phyloP scores from a whole-genome alignment of 2,113 vertebrate species.

The Nyctibius bracteatus region DNA sequence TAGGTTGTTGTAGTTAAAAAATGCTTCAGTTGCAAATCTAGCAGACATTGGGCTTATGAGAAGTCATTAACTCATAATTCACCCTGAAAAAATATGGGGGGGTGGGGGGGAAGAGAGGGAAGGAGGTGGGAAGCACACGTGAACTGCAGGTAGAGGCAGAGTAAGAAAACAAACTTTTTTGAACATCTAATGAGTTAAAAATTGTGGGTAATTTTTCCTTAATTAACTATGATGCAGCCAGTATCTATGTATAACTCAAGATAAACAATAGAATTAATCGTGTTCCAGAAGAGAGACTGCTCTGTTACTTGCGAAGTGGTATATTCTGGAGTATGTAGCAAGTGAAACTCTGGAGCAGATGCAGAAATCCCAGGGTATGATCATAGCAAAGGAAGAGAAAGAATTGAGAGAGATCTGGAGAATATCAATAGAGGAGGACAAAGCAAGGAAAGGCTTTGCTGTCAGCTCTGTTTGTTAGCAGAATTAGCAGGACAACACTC shows the following conservation, averaged over 20 bases:
- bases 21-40: neutral
- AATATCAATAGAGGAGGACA: neutral
- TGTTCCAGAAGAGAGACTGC: neutral
- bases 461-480: neutral
- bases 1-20: neutral
- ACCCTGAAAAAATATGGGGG: neutral
- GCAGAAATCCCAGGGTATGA: no score
- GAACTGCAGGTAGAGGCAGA: neutral
- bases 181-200: neutral
- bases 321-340: neutral
- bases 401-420: neutral
- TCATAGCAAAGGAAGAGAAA: neutral
- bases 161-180: neutral
- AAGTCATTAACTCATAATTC: neutral
- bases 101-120: fast-evolving
- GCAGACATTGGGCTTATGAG: neutral
- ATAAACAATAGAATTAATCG: neutral
- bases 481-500: neutral
- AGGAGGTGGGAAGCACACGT: neutral
- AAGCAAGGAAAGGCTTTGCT: neutral
- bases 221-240: neutral
- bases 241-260: neutral
- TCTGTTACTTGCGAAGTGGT: neutral
- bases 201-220: neutral
- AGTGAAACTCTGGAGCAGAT: neutral